Evolutionary conservation across 2,113 vertebrate genomes (phyloP), one percentile per base, ranked within the genome.

Genomic region (Perca flavescens): DNA sequence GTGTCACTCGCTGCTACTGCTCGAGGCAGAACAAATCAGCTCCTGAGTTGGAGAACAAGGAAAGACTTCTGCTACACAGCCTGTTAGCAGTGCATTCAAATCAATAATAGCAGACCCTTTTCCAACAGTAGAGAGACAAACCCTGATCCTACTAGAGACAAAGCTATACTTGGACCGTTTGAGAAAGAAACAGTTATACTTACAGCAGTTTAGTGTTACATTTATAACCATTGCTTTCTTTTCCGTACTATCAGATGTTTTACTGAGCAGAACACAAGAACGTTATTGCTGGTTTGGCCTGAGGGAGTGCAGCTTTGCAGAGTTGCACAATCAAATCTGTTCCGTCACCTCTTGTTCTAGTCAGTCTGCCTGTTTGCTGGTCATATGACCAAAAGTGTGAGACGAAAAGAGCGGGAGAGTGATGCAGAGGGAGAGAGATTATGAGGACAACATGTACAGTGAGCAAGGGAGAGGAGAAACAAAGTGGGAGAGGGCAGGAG

Each of bases 311-410:
- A 73, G 77, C 56, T 83, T 80, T 87, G 56, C 66, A 74, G 34
- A 43, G 83, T 91, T 92, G 64, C 82, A 79, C 77, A 89, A 89
- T 81, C 79, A 79, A 72, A 71, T 91, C 79, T 79, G 74, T 65
- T 79, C 54, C 64, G 57, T 78, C 50, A 56, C 75, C 75, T 77
- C 84, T 80, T 47, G 60, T 69, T 34, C 74, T 78, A 82, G 79
- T 53, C 60, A 46, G 62, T 43, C 61, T 10, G 75, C 73, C 70
- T 56, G 49, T 57, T 66, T 40, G 46, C 64, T 47, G 58, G 84
- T 93, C 91, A 91, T 84, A 86, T 88, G 91, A 93, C 87, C 77
- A 16, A 63, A 64, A 76, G 62, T 54, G 40, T 78, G 77, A 57
- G 56, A 64, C 25, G 3, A 46, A 68, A 16, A 22, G 10, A 28